Percentiles rank a stretch among this genome's conserved stretches.
phyloP scores from a whole-genome alignment of 2,888 invertebrate genomes.

The Vesta saturnalis region DNA sequence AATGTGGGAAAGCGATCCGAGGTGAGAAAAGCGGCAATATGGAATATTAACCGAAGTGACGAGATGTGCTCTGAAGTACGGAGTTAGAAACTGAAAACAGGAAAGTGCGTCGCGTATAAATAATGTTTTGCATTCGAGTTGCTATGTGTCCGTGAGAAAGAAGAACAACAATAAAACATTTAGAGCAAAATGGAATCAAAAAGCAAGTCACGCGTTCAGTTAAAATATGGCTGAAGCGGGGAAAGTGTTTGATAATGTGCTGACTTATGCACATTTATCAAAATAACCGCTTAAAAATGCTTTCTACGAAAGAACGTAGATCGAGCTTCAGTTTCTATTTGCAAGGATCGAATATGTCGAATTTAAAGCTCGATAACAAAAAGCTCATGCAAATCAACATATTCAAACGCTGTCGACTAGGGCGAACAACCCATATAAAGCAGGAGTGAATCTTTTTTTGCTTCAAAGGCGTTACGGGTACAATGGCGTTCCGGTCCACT shows the following conservation, averaged over 20 bases:
- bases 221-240: conserved; percentile 50
- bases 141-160: conserved; percentile 39
- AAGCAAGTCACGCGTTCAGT: conserved; percentile 51
- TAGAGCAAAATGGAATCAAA: conserved; percentile 48
- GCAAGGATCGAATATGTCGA: conserved; percentile 41
- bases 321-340: conserved; percentile 42
- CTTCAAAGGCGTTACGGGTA: conserved; percentile 33
- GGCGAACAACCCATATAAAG: conserved; percentile 40
- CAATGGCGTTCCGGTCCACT: conserved; percentile 40
- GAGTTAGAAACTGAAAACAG: conserved; percentile 43
- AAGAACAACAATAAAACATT: conserved; percentile 47
- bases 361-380: conserved; percentile 39
- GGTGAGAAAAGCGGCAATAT: conserved; percentile 52
- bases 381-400: conserved; percentile 49
- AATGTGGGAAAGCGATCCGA: conserved; percentile 50
- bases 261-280: conserved; percentile 55
- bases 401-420: conserved; percentile 48
- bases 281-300: conserved; percentile 47
- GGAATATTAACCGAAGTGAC: conserved; percentile 52
- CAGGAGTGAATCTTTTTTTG: conserved; percentile 38
- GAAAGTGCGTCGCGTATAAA: conserved; percentile 42
- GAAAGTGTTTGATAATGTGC: conserved; percentile 57
- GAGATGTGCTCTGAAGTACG: conserved; percentile 44
- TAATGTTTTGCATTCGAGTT: conserved; percentile 49
- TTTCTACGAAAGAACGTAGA: conserved; percentile 36